Evolutionary conservation across 1,140 invertebrate species (phyloP), one percentile per base, ranked within the genome.

Genomic region (Scaptomyza montana): DNA sequence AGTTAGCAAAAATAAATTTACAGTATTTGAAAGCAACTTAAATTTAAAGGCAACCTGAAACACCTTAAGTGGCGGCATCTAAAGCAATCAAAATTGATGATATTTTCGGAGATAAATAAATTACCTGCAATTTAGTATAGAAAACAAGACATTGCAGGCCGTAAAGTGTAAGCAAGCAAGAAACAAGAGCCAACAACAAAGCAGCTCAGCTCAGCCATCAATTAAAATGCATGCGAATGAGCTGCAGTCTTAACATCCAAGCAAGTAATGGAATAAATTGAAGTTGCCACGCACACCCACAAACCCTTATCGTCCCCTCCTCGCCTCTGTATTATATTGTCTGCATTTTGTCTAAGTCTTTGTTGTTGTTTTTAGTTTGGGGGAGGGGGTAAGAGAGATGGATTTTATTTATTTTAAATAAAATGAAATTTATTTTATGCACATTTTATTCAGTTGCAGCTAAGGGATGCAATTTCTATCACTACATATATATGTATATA

Each of bases 341-440:
- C 77, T 77, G 77, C 68, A 66, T 64, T 86, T 80, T 67, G 77
- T 78, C 81, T 86, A 85, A 86, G 63, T 57, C 76, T 65, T 80
- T 82, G 82, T 86, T 82, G 77, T 85, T 82, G 74, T 80, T 74
- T 85, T 46, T 39, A 12, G 21, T 53, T 19, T 7, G 47, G 28
- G 21, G 30, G 30, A 1, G 30, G 30, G 30, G 2, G 36, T 53
- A 45, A 39, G 2, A 3, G 5, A 12, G 5, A 36, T 9, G 33
- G 43, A 50, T 89, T 89, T 87, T 89, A 89, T 89, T 89, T 89
- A 89, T 89, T 89, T 87, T 89, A 87, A 87, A 84, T 89, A 78
- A 89, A 89, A 89, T 87, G 76, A 82, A 87, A 89, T 89, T 77
- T 89, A 89, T 89, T 89, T 89, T 89, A 89, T 89, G 57, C 73